Percentiles rank a stretch among this genome's conserved stretches.
These are phyloP conservation scores for Agonopterix subpropinquella DNA, from an alignment of 2,888 invertebrate genomes.

Conservation along the genomic window DNA sequence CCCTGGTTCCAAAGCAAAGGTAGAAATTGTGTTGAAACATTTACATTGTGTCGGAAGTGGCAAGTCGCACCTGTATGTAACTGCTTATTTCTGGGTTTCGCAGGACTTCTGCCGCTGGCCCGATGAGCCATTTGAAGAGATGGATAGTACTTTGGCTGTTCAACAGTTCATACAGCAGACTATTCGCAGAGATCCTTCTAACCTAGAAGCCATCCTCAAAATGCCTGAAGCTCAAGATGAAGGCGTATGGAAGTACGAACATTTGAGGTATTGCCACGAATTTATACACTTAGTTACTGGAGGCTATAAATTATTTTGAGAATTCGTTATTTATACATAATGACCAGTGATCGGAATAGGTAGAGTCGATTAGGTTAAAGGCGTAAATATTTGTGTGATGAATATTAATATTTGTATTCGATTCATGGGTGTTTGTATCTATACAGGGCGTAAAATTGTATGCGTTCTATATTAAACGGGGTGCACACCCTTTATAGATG, in stretches of 20 bases:
- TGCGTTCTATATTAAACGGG: no score
- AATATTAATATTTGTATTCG: no score
- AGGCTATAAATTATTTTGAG: not conserved
- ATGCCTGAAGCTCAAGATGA: conserved; percentile 99
- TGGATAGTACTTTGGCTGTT: conserved; percentile 99
- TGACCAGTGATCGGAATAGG: no score
- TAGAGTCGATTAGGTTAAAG: no score
- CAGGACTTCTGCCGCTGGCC: conserved; percentile 99
- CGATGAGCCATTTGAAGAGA: conserved; percentile 98
- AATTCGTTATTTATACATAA: not conserved
- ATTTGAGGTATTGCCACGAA: conserved; percentile 80
- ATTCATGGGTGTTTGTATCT: no score
- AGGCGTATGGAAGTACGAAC: conserved; percentile 99
- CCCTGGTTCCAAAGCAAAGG: conserved; percentile 93
- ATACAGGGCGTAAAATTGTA: no score
- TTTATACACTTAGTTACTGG: not conserved
- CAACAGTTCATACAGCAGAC: conserved; percentile 99
- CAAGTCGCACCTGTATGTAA: not conserved
- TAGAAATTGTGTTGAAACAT: conserved; percentile 35
- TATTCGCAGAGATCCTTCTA: conserved; percentile 93
- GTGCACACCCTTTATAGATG: no score
- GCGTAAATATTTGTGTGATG: no score
- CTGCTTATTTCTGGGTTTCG: conserved; percentile 12
- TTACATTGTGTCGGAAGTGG: not conserved
- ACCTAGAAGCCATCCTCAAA: conserved; percentile 94